phyloP scores from a whole-genome alignment of 2,113 vertebrate genomes.

The Micromys minutus region DNA sequence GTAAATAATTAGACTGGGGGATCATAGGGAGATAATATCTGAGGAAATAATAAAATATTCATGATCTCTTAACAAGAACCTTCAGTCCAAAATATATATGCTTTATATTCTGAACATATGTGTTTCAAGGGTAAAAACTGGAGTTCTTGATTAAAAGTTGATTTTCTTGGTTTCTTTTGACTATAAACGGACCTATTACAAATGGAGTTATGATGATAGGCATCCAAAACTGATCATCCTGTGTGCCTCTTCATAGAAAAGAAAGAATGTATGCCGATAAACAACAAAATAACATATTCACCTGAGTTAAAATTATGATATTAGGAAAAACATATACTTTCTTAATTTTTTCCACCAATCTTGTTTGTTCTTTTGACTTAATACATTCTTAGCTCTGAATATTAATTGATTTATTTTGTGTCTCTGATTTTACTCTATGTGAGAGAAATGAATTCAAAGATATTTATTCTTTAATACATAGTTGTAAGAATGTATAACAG shows the following conservation, averaged over 20 bases:
- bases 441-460: not conserved
- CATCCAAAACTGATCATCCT: conserved; percentile 62
- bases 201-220: conserved; percentile 77
- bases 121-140: conserved; percentile 66
- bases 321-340: not conserved
- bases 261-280: conserved; percentile 47
- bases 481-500: not conserved
- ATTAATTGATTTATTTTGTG: not conserved
- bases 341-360: not conserved
- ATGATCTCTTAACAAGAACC: conserved; percentile 62
- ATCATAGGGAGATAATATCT: conserved; percentile 1
- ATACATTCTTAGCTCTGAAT: conserved; percentile 28
- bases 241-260: conserved; percentile 25
- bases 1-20: conserved; percentile 10
- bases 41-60: not conserved
- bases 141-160: conserved; percentile 78
- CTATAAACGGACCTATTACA: conserved; percentile 83
- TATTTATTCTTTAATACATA: not conserved
- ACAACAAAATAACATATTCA: not conserved
- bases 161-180: conserved; percentile 83
- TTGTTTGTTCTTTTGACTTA: not conserved
- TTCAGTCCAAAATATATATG: conserved; percentile 72
- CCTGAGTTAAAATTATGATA: not conserved
- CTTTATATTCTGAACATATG: conserved; percentile 79
- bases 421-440: not conserved